Conservation (phyloP, 2,113 vertebrate genomes). For the Syngnathus floridae region DNA sequence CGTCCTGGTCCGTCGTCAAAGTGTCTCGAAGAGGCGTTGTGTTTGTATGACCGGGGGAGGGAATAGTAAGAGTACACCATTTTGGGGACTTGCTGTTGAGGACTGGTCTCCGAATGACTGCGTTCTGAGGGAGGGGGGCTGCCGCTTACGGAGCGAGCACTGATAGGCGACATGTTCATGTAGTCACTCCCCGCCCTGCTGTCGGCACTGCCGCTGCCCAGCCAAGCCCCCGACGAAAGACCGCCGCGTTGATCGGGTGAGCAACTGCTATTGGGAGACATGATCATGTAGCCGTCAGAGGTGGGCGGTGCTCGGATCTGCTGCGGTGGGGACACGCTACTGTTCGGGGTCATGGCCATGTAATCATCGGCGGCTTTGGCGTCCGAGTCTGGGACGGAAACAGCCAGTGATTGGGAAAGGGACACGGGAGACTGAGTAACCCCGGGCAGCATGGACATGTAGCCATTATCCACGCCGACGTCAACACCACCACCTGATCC, state of each 20-base stretch:
- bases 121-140: slow-evolving; percentile 60
- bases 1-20: slow-evolving; percentile 61
- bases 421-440: slow-evolving; percentile 57
- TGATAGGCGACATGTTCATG: slow-evolving; percentile 79
- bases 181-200: slow-evolving; percentile 70
- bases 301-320: slow-evolving; percentile 61
- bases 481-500: slow-evolving; percentile 32
- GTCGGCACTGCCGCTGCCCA: slow-evolving; percentile 65
- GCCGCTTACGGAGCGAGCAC: slow-evolving; percentile 62
- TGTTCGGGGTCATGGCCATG: slow-evolving; percentile 73
- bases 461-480: slow-evolving; percentile 65
- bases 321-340: slow-evolving; percentile 72
- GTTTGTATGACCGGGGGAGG: slow-evolving; percentile 71
- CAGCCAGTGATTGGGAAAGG: slow-evolving; percentile 54
- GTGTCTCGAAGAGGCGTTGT: slow-evolving; percentile 51
- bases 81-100: slow-evolving; percentile 63
- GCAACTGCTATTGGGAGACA: slow-evolving; percentile 74
- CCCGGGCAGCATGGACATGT: slow-evolving; percentile 76
- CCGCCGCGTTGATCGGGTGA: slow-evolving; percentile 71
- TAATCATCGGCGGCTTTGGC: slow-evolving; percentile 70
- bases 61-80: slow-evolving; percentile 75
- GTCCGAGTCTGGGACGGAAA: slow-evolving; percentile 58
- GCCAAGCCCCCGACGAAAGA: slow-evolving; percentile 48
- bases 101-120: slow-evolving; percentile 41
- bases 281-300: slow-evolving; percentile 75